Base-by-base conservation (phyloP, 1,140 invertebrate genomes). In the Brachionus koreanus region DNA sequence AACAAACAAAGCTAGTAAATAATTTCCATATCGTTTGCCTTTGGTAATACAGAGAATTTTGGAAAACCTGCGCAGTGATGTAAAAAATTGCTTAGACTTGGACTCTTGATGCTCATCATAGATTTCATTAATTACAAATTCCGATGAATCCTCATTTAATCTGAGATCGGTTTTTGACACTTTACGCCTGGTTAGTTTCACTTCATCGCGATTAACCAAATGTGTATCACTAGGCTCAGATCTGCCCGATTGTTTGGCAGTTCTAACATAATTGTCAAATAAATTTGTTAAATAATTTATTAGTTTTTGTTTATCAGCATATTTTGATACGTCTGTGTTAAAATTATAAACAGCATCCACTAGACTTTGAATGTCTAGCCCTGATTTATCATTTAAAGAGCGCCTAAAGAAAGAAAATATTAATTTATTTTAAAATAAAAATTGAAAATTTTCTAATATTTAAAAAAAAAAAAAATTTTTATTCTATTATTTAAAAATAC, bases 21-120 rank as follows among this genome's bases (percentile, higher is more conserved):
- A 90, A 37, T 88, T 87, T 37, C 90, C 90, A 79, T 89, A 88
- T 13, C 88, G 86, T 83, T 89, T 89, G 42, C 88, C 88, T 65
- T 65, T 65, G n/a, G 79, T 82, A 19, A 63, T 65, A 16, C 57
- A 82, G 4, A 82, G 37, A 35, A 43, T 69, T 57, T 57, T 57
- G 23, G 46, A 77, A 77, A 77, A 77, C 4, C 74, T 29, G 12
- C 76, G 6, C 19, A 33, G 9, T 12, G 35, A 39, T 23, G 23
- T 61, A n/a, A 61, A 13, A 37, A 61, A 61, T 61, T 61, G 61
- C 10, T 43, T 42, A 16, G 16, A 37, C 7, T 37, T 65, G 5
- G 46, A 13, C 23, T 57, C 39, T 65, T 19, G 5, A 12, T 79
- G 19, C 13, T 57, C 49, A n/a, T 79, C 37, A 29, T 77, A 23